phyloP scores from a whole-genome alignment of 2,113 vertebrate species.

The Tragelaphus scriptus region DNA sequence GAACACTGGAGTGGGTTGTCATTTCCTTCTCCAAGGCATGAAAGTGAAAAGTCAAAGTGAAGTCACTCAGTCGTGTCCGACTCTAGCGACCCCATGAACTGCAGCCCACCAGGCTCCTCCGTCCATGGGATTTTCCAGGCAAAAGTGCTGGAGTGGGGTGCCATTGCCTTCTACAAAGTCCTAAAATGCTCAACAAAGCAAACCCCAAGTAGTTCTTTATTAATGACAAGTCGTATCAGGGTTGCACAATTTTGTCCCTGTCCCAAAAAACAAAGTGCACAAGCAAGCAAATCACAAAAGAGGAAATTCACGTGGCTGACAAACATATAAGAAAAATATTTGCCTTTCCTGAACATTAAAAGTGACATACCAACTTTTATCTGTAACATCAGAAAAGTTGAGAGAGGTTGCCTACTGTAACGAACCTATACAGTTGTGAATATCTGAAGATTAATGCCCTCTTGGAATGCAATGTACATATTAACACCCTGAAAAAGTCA shows the following conservation, averaged over 20 bases:
- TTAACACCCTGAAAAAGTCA: background rate
- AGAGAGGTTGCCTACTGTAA: no score
- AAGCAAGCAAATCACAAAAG: background rate
- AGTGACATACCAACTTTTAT: background rate
- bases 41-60: no score
- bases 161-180: background rate
- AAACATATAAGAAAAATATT: fast-evolving
- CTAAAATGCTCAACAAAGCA: background rate
- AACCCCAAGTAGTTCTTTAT: background rate
- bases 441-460: background rate
- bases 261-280: background rate
- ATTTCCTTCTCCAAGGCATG: no score
- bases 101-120: no score
- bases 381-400: background rate
- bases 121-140: no score
- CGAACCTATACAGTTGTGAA: background rate
- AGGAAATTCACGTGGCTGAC: background rate
- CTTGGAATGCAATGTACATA: background rate
- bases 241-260: background rate
- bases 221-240: background rate
- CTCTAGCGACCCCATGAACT: no score
- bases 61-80: no score
- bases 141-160: no score
- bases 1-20: no score
- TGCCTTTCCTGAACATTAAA: background rate